Percentiles rank a stretch among this genome's conserved stretches.
phyloP scores from a whole-genome alignment of 2,888 invertebrate genomes.

The Nephrotoma appendiculata region DNA sequence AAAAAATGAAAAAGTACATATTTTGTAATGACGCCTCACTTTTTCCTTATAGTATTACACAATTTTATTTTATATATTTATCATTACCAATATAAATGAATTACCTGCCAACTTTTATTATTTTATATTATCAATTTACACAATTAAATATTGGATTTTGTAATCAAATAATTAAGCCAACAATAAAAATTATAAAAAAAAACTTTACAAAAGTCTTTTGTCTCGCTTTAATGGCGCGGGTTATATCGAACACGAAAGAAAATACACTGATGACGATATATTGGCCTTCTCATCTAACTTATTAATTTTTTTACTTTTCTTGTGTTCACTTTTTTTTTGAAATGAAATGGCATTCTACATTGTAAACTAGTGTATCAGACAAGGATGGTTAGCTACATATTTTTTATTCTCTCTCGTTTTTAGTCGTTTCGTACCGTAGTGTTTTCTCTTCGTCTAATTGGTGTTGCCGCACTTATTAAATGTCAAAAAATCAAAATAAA shows the following conservation, averaged over 20 bases:
- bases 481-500: neutral
- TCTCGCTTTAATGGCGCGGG: constrained; percentile 33
- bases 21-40: neutral
- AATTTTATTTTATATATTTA: neutral
- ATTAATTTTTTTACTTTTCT: neutral
- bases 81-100: neutral
- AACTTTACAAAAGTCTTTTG: constrained; percentile 28
- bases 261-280: neutral
- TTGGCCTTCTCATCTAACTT: neutral
- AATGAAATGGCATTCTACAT: constrained; percentile 36
- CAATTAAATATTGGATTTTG: neutral
- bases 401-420: constrained; percentile 1
- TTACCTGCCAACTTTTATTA: neutral
- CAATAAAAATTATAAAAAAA: neutral
- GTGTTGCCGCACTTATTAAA: neutral
- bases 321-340: constrained; percentile 20
- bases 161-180: neutral
- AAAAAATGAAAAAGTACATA: neutral
- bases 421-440: neutral
- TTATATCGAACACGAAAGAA: neutral
- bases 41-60: neutral
- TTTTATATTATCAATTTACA: neutral
- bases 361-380: constrained; percentile 27
- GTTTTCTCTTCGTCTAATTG: neutral
- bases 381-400: constrained; percentile 28